A percentile compares a stretch with the other conserved stretches of the same genome.
phyloP scores from a whole-genome alignment of 2,888 invertebrate genomes.

The Linhomoeus sp. region DNA sequence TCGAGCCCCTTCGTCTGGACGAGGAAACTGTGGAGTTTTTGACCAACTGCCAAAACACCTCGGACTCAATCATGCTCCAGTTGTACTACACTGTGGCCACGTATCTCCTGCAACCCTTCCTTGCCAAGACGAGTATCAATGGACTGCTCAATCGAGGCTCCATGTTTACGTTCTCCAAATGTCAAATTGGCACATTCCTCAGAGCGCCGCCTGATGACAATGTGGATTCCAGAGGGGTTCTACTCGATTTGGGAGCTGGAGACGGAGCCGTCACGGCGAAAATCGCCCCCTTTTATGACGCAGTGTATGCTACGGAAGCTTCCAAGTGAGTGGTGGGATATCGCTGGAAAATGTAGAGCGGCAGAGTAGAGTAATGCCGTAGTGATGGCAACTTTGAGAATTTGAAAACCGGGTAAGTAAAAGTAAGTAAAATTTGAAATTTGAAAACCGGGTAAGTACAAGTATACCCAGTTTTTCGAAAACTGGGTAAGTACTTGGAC shows the following conservation, averaged over 20 bases:
- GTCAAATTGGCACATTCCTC: conserved; percentile 52
- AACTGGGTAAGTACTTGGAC: no score
- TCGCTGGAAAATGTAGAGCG: no score
- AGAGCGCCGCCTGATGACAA: not conserved
- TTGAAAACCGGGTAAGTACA: no score
- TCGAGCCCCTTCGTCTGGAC: conserved; percentile 9
- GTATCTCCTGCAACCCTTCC: conserved; percentile 63
- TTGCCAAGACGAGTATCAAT: conserved; percentile 85
- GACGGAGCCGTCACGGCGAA: conserved; percentile 76
- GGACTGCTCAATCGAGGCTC: conserved; percentile 60
- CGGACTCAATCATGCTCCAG: conserved; percentile 12
- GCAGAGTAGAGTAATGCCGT: no score
- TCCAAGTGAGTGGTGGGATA: no score
- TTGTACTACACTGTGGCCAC: conserved; percentile 57
- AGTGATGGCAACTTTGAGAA: no score
- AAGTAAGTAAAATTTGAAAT: no score
- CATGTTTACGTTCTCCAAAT: conserved; percentile 79
- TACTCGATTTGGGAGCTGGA: conserved; percentile 76
- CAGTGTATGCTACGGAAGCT: conserved; percentile 70
- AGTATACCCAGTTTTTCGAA: no score
- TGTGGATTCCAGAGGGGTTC: conserved; percentile 1
- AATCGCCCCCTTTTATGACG: conserved; percentile 49
- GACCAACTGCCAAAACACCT: conserved; percentile 10
- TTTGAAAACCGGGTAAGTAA: no score
- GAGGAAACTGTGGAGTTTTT: conserved; percentile 12